phyloP scores from a whole-genome alignment of 1,140 invertebrate species.

The Drosophila oshimai region DNA sequence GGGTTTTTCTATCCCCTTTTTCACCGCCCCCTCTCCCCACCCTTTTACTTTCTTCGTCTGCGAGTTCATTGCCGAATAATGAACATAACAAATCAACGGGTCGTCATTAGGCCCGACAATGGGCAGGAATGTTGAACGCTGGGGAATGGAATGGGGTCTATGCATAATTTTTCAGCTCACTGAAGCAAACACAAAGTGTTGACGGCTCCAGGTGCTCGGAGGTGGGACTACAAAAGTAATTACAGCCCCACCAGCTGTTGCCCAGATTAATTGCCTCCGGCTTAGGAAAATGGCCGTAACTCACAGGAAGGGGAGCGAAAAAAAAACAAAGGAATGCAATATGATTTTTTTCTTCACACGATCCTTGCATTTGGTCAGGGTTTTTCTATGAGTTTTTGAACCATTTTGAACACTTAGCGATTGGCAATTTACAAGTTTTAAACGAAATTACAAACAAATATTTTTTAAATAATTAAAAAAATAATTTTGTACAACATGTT shows the following conservation, averaged over 20 bases:
- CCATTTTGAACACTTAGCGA: too few relatives aligned
- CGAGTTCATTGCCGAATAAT: constrained; percentile 55
- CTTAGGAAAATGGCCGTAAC: constrained; percentile 3
- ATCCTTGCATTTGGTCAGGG: neutral
- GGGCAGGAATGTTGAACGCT: neutral
- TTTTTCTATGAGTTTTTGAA: too few relatives aligned
- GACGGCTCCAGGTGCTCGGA: constrained; percentile 26
- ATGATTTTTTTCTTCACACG: neutral
- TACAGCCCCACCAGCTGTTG: constrained; percentile 60
- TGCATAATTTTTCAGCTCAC: constrained; percentile 74
- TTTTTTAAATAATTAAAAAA: too few relatives aligned
- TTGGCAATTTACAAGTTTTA: neutral
- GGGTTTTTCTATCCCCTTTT: neutral
- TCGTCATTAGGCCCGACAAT: constrained; percentile 53
- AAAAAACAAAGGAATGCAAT: neutral
- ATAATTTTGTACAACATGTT: too few relatives aligned
- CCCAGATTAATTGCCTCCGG: constrained; percentile 62
- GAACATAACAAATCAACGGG: constrained; percentile 75
- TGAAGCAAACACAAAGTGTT: constrained; percentile 62
- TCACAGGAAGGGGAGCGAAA: neutral
- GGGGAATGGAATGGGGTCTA: constrained; percentile 14
- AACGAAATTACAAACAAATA: neutral
- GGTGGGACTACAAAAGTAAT: constrained; percentile 59
- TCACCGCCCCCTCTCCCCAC: constrained; percentile 1
- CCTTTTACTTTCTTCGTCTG: constrained; percentile 5